A percentile compares a stretch with the other conserved stretches of the same genome.
These are phyloP conservation scores for Cyanoramphus novaezelandiae DNA, from an alignment of 2,113 vertebrate species.

Conservation along the genomic window DNA sequence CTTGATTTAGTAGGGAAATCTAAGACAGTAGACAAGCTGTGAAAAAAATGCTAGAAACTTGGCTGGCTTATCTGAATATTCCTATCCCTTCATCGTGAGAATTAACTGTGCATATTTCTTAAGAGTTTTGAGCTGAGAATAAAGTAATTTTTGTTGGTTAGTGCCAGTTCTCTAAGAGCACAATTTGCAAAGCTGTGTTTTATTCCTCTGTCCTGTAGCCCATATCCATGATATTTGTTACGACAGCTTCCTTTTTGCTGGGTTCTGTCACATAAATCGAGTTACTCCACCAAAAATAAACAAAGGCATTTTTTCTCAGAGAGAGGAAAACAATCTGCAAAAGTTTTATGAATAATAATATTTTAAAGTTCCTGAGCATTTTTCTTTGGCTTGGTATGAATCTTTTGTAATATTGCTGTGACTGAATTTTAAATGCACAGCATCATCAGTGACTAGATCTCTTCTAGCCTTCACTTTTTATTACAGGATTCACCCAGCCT, in stretches of 20 bases:
- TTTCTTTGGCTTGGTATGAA: neutral
- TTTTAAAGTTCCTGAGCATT: neutral
- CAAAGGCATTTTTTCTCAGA: neutral
- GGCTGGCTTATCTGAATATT: neutral
- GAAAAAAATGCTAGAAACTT: neutral
- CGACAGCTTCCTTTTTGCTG: neutral
- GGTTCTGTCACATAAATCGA: neutral
- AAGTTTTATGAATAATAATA: neutral
- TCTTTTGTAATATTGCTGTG: neutral
- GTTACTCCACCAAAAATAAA: conserved; percentile 2
- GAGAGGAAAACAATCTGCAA: neutral
- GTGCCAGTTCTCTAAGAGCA: neutral
- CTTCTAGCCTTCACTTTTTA: neutral
- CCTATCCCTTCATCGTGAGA: neutral
- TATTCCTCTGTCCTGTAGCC: neutral
- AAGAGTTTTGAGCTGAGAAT: neutral
- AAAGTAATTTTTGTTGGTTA: neutral
- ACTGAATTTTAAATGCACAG: neutral
- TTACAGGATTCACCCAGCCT: neutral
- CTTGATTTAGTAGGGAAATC: neutral
- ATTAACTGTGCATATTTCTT: neutral
- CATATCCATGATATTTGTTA: neutral
- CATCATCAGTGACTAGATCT: neutral
- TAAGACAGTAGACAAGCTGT: neutral
- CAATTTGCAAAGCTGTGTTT: neutral